Evolutionary conservation across 2,113 vertebrate genomes (phyloP).

Genomic region (Prinia subflava): DNA sequence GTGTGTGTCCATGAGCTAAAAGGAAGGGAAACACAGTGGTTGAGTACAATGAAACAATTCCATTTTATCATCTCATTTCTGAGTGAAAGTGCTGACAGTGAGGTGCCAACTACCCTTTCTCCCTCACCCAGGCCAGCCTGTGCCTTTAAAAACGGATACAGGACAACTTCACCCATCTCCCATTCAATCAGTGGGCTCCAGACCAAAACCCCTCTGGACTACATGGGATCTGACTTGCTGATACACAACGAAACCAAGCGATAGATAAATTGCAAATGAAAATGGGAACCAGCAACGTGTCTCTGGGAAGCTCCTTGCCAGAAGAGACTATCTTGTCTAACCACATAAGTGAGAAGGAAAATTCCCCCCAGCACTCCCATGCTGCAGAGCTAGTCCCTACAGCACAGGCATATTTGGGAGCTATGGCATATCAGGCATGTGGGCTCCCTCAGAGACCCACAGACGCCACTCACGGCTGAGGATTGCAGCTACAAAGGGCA

Average conservation of each 20-base stretch:
- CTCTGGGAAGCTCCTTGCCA: neutral
- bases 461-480: neutral
- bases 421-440: neutral
- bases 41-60: neutral
- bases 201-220: neutral
- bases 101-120: neutral
- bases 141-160: neutral
- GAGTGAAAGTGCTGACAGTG: neutral
- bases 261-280: conserved; percentile 10
- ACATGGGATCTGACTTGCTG: neutral
- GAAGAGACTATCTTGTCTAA: neutral
- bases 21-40: neutral
- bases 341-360: neutral
- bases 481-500: neutral
- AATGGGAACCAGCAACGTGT: neutral
- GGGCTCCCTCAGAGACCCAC: neutral
- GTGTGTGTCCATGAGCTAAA: neutral
- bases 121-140: neutral
- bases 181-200: neutral
- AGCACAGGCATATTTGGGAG: neutral
- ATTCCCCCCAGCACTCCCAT: neutral
- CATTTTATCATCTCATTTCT: neutral
- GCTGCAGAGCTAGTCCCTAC: neutral
- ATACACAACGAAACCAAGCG: neutral
- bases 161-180: neutral